phyloP scores from a whole-genome alignment of 1,140 invertebrate species.

The Monomorium pharaonis region DNA sequence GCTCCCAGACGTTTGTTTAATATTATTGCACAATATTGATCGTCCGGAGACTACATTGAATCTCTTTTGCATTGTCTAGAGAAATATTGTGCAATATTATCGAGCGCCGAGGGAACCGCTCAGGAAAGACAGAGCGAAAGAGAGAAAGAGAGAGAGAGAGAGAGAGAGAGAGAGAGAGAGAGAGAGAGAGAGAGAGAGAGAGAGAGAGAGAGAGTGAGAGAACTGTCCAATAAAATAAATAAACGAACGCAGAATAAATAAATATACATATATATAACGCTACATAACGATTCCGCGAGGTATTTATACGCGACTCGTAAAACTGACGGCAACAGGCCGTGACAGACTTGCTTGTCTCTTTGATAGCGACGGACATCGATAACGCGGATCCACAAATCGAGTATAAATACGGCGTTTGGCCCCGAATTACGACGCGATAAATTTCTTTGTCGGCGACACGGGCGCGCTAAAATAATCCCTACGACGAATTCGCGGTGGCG shows the following conservation, averaged over 20 bases:
- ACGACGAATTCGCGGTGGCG: not conserved
- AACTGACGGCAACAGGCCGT: not conserved
- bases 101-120: too few relatives aligned
- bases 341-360: not conserved
- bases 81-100: too few relatives aligned
- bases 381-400: not conserved
- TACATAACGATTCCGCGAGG: not conserved
- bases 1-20: too few relatives aligned
- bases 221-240: not conserved
- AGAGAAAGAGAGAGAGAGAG: too few relatives aligned
- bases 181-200: not conserved
- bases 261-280: not conserved
- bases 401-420: not conserved
- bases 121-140: too few relatives aligned
- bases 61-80: too few relatives aligned
- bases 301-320: not conserved
- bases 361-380: not conserved
- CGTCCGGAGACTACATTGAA: too few relatives aligned
- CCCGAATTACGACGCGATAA: not conserved
- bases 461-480: constrained; percentile 23
- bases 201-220: not conserved
- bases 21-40: too few relatives aligned
- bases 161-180: too few relatives aligned
- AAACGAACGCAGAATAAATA: not conserved
- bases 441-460: constrained; percentile 11